Evolutionary conservation across 2,888 invertebrate species (phyloP).

Genomic region (Dicyrtomina minuta): DNA sequence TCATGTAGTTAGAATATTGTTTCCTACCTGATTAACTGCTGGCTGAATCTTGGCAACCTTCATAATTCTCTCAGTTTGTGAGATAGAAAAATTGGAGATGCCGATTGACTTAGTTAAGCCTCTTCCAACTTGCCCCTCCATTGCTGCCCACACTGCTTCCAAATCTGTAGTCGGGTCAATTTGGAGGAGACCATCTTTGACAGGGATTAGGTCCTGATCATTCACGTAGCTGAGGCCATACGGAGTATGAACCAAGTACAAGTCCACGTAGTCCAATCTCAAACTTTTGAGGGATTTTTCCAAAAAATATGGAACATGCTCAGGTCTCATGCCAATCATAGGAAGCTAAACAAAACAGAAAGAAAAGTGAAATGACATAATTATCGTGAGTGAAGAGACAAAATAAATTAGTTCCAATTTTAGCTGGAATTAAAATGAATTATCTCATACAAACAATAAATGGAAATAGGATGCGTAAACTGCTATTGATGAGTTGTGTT

Average conservation of each 20-base stretch:
- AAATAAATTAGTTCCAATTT: too few species aligned
- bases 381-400: too few species aligned
- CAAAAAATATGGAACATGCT: constrained; percentile 45
- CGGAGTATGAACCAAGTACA: constrained; percentile 79
- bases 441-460: too few species aligned
- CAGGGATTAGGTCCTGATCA: constrained; percentile 59
- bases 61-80: constrained; percentile 74
- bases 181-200: constrained; percentile 60
- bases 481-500: too few species aligned
- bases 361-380: too few species aligned
- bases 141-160: constrained; percentile 68
- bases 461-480: too few species aligned
- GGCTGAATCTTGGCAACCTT: constrained; percentile 67
- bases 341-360: constrained; percentile 48
- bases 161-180: constrained; percentile 60
- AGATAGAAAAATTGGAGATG: constrained; percentile 76
- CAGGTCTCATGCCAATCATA: constrained; percentile 42
- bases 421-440: too few species aligned
- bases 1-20: too few species aligned
- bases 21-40: constrained; percentile 59
- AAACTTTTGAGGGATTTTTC: constrained; percentile 62
- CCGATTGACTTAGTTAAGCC: constrained; percentile 78
- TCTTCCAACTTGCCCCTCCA: constrained; percentile 68
- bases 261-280: constrained; percentile 75
- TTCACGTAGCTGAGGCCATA: constrained; percentile 59